Evolutionary conservation across 2,888 invertebrate species (phyloP).

Genomic region (Teinopalpus imperialis): DNA sequence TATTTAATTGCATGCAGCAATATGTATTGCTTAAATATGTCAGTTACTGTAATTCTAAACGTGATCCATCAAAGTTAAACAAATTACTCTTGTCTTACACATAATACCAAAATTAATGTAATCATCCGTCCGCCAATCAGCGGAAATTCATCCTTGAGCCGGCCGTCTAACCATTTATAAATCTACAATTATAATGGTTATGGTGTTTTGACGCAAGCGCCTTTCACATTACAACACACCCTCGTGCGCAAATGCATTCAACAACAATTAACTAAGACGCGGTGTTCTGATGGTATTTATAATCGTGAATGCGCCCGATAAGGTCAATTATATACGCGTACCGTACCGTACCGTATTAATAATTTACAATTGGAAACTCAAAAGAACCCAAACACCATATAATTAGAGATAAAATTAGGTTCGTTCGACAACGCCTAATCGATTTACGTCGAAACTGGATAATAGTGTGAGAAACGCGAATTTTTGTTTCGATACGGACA

Average conservation of each 20-base stretch:
- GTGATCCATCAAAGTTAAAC: too few species aligned
- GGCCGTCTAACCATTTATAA: constrained; percentile 30
- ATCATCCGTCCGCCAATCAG: constrained; percentile 51
- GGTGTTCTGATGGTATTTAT: constrained; percentile 32
- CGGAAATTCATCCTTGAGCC: constrained; percentile 53
- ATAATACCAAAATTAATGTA: constrained; percentile 42
- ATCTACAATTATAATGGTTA: constrained; percentile 7
- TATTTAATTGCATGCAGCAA: too few species aligned
- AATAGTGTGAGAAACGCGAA: constrained; percentile 8
- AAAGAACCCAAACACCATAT: constrained; percentile 3
- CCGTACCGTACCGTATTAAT: too few species aligned
- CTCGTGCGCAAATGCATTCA: constrained; percentile 28
- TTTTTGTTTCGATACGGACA: constrained; percentile 10
- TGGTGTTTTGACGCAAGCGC: constrained; percentile 10
- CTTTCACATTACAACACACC: constrained; percentile 23
- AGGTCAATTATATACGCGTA: constrained; percentile 42
- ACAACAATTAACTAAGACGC: constrained; percentile 32
- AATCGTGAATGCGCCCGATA: constrained; percentile 39
- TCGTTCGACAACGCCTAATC: constrained; percentile 7
- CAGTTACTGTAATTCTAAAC: too few species aligned
- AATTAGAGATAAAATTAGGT: constrained; percentile 6
- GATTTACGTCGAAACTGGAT: constrained; percentile 13
- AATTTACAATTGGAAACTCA: constrained; percentile 33
- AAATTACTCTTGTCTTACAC: constrained; percentile 1
- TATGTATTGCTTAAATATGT: too few species aligned